Evolutionary conservation across 2,888 invertebrate species (phyloP).

Genomic region (Drosophila kanekoi): DNA sequence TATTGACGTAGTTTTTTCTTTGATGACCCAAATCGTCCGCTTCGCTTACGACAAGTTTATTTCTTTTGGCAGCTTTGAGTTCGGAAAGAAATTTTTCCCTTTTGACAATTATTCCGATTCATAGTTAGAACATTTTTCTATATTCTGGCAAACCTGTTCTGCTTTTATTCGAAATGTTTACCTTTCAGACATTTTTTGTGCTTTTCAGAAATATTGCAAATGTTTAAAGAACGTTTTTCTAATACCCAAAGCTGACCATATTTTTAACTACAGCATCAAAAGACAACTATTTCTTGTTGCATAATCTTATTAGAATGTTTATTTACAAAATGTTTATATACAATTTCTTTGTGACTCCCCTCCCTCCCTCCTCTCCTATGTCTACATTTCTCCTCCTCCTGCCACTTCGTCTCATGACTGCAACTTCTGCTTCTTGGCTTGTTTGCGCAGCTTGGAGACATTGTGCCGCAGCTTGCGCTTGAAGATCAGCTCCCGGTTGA

Average conservation of each 20-base stretch:
- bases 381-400: background rate
- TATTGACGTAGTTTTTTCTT: constrained; percentile 4
- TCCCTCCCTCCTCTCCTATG: background rate
- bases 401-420: background rate
- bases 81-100: no score
- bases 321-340: constrained; percentile 50
- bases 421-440: constrained; percentile 28
- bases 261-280: no score
- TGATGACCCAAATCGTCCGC: background rate
- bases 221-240: no score
- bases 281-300: no score
- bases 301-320: constrained; percentile 51
- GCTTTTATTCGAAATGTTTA: no score
- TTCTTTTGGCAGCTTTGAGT: background rate
- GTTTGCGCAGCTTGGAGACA: constrained; percentile 57
- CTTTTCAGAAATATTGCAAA: no score
- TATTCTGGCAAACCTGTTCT: no score
- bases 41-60: background rate
- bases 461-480: constrained; percentile 62
- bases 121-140: no score
- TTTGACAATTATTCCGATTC: no score
- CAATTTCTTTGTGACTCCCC: constrained; percentile 20
- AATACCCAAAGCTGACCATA: no score
- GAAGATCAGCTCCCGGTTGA: constrained; percentile 69
- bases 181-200: no score